phyloP scores from a whole-genome alignment of 2,113 vertebrate species.

The Loxodonta africana region DNA sequence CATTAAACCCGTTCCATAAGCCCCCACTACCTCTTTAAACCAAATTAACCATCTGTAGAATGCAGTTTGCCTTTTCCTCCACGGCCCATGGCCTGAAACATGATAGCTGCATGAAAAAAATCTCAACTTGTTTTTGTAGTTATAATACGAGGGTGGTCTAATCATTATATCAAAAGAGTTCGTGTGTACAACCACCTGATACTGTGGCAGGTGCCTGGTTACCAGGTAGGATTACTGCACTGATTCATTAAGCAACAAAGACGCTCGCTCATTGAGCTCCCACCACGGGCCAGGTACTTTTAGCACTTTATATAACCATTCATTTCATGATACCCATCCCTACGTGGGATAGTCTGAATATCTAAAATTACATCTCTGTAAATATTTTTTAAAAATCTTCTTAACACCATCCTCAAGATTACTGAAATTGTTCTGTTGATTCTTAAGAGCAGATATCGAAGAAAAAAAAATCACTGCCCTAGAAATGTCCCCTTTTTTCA shows the following conservation, averaged over 20 bases:
- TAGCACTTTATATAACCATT: not conserved
- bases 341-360: not conserved
- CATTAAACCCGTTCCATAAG: not conserved
- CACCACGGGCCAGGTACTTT: constrained; percentile 8
- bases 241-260: constrained; percentile 42
- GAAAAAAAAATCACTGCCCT: constrained; percentile 35
- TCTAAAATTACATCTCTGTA: constrained; percentile 53
- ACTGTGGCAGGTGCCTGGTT: not conserved
- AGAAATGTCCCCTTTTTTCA: constrained; percentile 56
- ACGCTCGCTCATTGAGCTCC: not conserved
- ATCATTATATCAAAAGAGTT: constrained; percentile 37
- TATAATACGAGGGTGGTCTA: constrained; percentile 8
- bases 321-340: not conserved
- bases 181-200: not conserved
- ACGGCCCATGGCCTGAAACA: constrained; percentile 23
- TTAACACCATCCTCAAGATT: constrained; percentile 6
- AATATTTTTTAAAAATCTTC: constrained; percentile 62
- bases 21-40: not conserved
- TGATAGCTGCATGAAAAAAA: constrained; percentile 25
- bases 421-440: constrained; percentile 47
- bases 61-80: not conserved
- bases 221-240: constrained; percentile 58
- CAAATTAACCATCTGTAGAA: not conserved
- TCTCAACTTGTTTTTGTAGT: not conserved
- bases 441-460: not conserved